Evolutionary conservation across 2,888 invertebrate species (phyloP), one percentile per base, ranked within the genome.

Genomic region (Pseudococcus longispinus): DNA sequence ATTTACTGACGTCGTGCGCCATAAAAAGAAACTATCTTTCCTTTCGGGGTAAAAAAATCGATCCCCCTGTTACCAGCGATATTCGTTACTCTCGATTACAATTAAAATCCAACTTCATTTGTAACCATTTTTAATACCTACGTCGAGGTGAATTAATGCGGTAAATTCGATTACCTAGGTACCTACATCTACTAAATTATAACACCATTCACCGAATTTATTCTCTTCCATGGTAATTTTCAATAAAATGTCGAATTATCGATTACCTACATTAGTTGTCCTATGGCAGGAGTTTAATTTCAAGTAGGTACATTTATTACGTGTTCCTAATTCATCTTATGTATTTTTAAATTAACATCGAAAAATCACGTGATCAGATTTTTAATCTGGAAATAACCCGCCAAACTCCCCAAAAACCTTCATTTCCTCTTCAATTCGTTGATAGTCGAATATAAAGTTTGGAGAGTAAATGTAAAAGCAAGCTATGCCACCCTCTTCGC

Each of bases 1-100:
- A 80, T 80, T 80, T 80, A 80, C 77, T 42, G 77, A 80, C 77
- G 42, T 29, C 77, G 77, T 80, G 77, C 37, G 77, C 42, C 77
- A 42, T 80, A 20, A 80, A 80, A 80, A 70, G 70, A 70, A 70
- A 70, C 13, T 29, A 70, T 70, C 65, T 70, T 70, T 18, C 29
- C 70, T 70, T 23, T 6, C 18, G n/a, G 20, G 23, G 13, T 0
- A 23, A 60, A 60, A 60, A 60, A 60, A 60, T 70, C 70, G 70
- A 70, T 70, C 11, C 26, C 60, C 20, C 15, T 70, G 29, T 29
- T 70, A 6, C 70, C 5, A 1, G 18, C 29, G 60, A 23, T 5
- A 20, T 70, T 70, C 18, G 15, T 18, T 65, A 23, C 20, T 3
- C 23, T 70, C 70, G 29, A 29, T 29, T 60, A 9, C 23, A 60